Evolutionary conservation across 2,797 vertebrate species (phyloP), one percentile per base, ranked within the genome.

Genomic region (Sarcoramphus papa): DNA sequence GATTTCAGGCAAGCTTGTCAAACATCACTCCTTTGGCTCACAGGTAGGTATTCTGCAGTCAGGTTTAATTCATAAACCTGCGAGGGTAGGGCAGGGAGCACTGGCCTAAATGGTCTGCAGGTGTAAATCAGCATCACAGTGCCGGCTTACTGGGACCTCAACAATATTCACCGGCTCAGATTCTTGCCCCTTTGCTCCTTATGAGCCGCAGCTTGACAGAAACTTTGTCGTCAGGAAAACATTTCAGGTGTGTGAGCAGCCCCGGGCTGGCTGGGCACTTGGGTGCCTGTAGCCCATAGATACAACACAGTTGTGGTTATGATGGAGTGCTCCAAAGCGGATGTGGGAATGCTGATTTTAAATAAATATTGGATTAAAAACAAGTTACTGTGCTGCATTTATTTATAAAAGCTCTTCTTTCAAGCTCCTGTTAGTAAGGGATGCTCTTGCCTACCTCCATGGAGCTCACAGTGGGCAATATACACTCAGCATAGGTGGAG

Each of bases 251-350:
- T 28, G 47, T 30, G 73, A 62, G 22, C 22, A 62, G 63, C 43
- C 53, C 19, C 0, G 9, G 33, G 40, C 50, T 63, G 53, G 27
- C 53, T 72, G 53, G 15, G 27, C 1, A 0, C 30, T 64, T 43
- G n/a, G 48, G 25, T 53, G 43, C 47, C 19, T 4, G 50, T 6
- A 60, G 48, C 50, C 48, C 62, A 47, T 2, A 16, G n/a, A 2
- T 9, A 31, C 43, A 41, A 8, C 23, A 24, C 14, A 6, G 30
- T 1, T 31, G 35, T 51, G 51, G 6, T 67, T 0, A 0, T 10
- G 25, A 30, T 5, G 21, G 47, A 88, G 40, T 30, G 65, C 33
- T 31, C 43, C 33, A 23, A 12, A 50, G 17, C 33, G 35, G 33
- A n/a, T 12, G 28, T 41, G 41, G 41, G 14, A 79, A 79, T n/a